phyloP scores from a whole-genome alignment of 2,113 vertebrate species.

The Aspiorhynchus laticeps region DNA sequence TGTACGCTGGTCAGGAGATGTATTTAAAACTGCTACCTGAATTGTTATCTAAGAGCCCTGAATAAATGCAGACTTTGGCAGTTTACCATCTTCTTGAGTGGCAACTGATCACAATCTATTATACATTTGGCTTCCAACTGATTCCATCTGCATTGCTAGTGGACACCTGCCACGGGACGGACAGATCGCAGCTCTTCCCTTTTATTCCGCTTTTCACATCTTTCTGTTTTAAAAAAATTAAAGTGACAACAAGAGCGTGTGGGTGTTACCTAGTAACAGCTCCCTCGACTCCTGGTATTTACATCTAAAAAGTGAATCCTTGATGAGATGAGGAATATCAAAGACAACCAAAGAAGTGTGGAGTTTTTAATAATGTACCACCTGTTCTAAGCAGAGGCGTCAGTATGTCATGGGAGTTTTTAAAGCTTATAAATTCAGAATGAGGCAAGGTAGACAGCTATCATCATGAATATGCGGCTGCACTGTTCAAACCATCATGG shows the following conservation, averaged over 20 bases:
- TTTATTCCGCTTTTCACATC: conserved; percentile 30
- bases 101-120: neutral
- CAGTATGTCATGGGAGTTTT: conserved; percentile 44
- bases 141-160: conserved; percentile 7
- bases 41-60: neutral
- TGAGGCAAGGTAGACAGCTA: conserved; percentile 55
- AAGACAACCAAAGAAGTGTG: conserved; percentile 86
- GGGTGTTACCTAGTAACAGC: conserved; percentile 86
- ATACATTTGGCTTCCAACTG: neutral
- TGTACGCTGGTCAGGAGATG: no score
- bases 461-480: conserved; percentile 34
- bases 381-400: conserved; percentile 45
- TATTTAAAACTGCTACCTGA: no score
- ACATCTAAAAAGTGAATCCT: conserved; percentile 92
- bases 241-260: conserved; percentile 78
- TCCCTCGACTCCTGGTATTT: conserved; percentile 93
- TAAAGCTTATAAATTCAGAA: conserved; percentile 53
- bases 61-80: neutral
- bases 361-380: conserved; percentile 89
- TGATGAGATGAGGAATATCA: conserved; percentile 90
- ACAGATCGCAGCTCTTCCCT: neutral
- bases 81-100: neutral
- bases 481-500: conserved; percentile 43
- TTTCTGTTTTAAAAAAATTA: conserved; percentile 77
- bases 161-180: neutral